Base-by-base conservation (phyloP, 2,113 vertebrate species). In the Myotis brandtii region DNA sequence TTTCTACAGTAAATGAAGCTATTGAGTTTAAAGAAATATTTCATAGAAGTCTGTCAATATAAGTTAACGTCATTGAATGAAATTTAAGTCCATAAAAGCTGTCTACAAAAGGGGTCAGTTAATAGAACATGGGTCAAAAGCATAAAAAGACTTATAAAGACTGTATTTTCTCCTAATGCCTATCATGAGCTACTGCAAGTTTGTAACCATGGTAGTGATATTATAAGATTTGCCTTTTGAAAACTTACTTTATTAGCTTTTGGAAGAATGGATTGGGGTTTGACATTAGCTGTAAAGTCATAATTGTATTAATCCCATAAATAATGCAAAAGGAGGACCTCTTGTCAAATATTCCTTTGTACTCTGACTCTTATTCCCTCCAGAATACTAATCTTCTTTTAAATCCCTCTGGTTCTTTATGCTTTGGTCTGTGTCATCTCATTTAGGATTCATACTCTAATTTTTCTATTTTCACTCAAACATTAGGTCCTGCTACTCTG, bases 231-330 rank as follows among this genome's bases (percentile, higher is more conserved):
- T 91, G 30, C 91, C 72, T 89, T 85, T 50, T 94, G 37, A 88
- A 91, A 96, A 96, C 30, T 40, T 89, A 89, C 82, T 73, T 50
- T 69, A 93, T 96, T 93, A 77, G 37, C 27, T 82, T 91, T 66
- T 37, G 23, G 27, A 37, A 43, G 14, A 93, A 88, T 43, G 32
- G 46, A 37, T n/a, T 89, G 23, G 9, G 9, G 52, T 50, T 73
- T 95, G 83, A 91, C 23, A 66, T 64, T 30, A 97, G 5, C 70
- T 46, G 8, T 69, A 76, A 95, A 85, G 9, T 79, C 50, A 50
- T 89, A 85, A 89, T 94, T 77, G 2, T 94, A 52, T 73, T 82
- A 73, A 66, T 82, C 37, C 20, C 48, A 3, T 86, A 95, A 91
- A 20, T 77, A 95, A 82, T 52, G 32, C 5, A 76, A 85, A 89